Base-by-base conservation (phyloP, 2,113 vertebrate genomes). In the Larimichthys crocea region DNA sequence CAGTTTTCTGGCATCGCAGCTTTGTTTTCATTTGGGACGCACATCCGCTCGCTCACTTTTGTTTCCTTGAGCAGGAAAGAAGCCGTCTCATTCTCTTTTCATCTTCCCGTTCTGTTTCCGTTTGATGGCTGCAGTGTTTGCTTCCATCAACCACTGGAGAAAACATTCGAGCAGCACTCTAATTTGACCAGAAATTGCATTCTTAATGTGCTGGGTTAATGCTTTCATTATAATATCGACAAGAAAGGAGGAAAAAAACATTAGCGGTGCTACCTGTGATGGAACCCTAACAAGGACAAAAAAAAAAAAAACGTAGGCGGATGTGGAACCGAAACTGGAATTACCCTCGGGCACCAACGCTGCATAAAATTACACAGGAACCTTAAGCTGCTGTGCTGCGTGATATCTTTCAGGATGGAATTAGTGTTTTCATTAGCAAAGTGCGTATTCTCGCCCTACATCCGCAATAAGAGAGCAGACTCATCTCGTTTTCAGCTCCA, bases 381-480 rank as follows among this genome's bases (percentile, higher is more conserved):
- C 56, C 31, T 16, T 76, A 86, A 79, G 84, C 73, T 88, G 84
- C 84, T 76, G 79, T 59, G 69, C 83, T 84, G 88, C 84, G 78
- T 82, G 78, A 78, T 88, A 59, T 88, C 73, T 86, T 89, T 83
- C 85, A 86, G 83, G 79, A 49, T 80, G 59, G 77, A 83, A 89
- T 86, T 86, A 88, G 80, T 79, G 76, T 89, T 89, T 91, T 89
- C 90, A 82, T 92, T 91, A 91, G 79, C 74, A 85, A 84, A 89
- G 83, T 73, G 64, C 10, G 76, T 59, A 79, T 80, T 49, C 22
- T 63, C 83, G 79, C 71, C 84, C 88, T 86, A 87, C 76, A 87
- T 89, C 79, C 76, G 70, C 66, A 74, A 70, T 49, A 31, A 77
- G 69, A 46, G 48, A 72, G 76, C 57, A 71, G 48, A 24, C 74